Evolutionary conservation across 2,888 invertebrate species (phyloP), one percentile per base, ranked within the genome.

Genomic region (Sinodicranocentrus sp.): DNA sequence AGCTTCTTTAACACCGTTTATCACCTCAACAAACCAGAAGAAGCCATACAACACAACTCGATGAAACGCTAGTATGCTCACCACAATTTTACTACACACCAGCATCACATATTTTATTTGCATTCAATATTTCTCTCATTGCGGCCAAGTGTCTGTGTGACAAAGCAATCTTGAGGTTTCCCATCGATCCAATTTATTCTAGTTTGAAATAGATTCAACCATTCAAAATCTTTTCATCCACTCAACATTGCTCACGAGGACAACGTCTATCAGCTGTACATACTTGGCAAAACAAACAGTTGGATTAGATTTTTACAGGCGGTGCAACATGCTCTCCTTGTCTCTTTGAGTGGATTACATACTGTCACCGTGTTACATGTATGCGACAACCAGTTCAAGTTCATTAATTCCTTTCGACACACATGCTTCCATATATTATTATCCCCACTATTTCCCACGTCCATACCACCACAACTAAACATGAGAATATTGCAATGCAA

Each of bases 81-180:
- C n/a, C n/a, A n/a, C n/a, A n/a, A n/a, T n/a, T n/a, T n/a, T n/a
- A n/a, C n/a, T n/a, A n/a, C n/a, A n/a, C n/a, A n/a, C n/a, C n/a
- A n/a, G n/a, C n/a, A n/a, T n/a, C n/a, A n/a, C n/a, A n/a, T n/a
- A n/a, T n/a, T n/a, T n/a, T n/a, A n/a, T n/a, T n/a, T n/a, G n/a
- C n/a, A n/a, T n/a, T n/a, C n/a, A n/a, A n/a, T n/a, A 10, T 48
- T 48, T 48, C 33, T 33, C 33, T 33, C 33, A 13, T 39, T 39
- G 39, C 39, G 13, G 52, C 52, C 10, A 17, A 21, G 39, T 33
- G 2, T 23, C 23, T 73, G 72, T 73, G 72, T 73, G 72, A 73
- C 61, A 59, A 39, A 43, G 17, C 43, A 59, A 33, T 59, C 59
- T 23, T 73, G 72, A 73, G 72, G 72, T 73, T 73, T 73, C 72